Evolutionary conservation across 2,113 vertebrate genomes (phyloP).

Genomic region (Python bivittatus): DNA sequence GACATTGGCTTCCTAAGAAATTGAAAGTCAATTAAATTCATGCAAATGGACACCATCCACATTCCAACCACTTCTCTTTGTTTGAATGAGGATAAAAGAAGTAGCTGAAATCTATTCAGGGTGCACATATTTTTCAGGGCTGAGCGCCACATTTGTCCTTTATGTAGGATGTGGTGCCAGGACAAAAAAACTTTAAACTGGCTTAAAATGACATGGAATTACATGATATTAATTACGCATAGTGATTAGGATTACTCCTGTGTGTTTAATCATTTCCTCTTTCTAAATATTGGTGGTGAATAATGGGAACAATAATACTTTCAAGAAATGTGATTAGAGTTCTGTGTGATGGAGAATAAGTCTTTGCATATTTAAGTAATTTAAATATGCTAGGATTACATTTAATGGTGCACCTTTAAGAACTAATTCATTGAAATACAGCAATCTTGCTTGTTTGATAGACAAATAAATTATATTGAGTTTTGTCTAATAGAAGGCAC

Average conservation of each 20-base stretch:
- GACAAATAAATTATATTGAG: neutral
- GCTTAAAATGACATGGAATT: neutral
- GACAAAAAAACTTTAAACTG: neutral
- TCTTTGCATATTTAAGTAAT: neutral
- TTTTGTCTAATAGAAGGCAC: neutral
- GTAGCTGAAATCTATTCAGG: neutral
- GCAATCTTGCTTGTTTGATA: neutral
- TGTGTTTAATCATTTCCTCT: neutral
- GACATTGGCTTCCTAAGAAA: neutral
- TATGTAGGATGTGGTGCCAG: neutral
- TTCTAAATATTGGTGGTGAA: neutral
- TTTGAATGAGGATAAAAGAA: neutral
- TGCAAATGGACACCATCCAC: neutral
- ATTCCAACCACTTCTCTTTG: neutral
- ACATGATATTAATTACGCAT: neutral
- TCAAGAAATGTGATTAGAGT: neutral
- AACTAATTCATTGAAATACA: neutral
- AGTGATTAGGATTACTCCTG: neutral
- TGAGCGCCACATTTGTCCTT: neutral
- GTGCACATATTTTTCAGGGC: neutral
- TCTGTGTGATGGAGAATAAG: neutral
- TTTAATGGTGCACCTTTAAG: neutral
- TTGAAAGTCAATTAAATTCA: neutral
- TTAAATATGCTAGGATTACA: neutral
- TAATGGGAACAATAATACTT: neutral